These are phyloP conservation scores for Schizaphis graminum DNA, from an alignment of 2,888 invertebrate species.

Conservation along the genomic window DNA sequence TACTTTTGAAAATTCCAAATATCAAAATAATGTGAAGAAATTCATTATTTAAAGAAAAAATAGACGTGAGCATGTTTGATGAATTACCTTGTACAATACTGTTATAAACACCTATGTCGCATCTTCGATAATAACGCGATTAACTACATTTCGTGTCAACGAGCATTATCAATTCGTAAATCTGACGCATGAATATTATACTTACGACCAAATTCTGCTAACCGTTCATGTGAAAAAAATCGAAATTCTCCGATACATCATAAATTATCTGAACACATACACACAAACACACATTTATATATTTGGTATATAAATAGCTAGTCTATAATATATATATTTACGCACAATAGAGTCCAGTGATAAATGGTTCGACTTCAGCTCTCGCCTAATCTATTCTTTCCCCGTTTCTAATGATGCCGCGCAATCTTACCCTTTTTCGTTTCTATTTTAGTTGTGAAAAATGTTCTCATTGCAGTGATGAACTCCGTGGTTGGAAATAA, in stretches of 20 bases:
- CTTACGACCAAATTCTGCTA: background rate
- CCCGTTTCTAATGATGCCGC: background rate
- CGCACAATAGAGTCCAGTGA: constrained; percentile 37
- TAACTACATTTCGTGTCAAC: background rate
- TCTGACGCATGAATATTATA: background rate
- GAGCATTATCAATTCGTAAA: background rate
- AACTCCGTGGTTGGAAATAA: background rate
- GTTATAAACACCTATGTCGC: background rate
- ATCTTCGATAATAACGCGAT: background rate
- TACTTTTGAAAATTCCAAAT: background rate
- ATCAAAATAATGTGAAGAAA: background rate
- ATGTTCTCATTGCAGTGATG: background rate
- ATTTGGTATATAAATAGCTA: constrained; percentile 45
- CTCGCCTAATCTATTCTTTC: constrained; percentile 46
- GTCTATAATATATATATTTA: background rate
- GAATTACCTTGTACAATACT: background rate
- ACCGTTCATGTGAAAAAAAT: background rate
- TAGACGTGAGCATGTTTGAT: background rate
- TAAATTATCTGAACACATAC: constrained; percentile 4
- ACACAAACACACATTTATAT: background rate
- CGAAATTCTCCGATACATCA: constrained; percentile 21
- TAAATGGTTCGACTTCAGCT: constrained; percentile 42
- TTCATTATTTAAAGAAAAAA: background rate
- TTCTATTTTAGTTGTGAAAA: constrained; percentile 24
- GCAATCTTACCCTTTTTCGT: constrained; percentile 2